phyloP scores from a whole-genome alignment of 1,140 invertebrate species.

The Heliconius hermathena region DNA sequence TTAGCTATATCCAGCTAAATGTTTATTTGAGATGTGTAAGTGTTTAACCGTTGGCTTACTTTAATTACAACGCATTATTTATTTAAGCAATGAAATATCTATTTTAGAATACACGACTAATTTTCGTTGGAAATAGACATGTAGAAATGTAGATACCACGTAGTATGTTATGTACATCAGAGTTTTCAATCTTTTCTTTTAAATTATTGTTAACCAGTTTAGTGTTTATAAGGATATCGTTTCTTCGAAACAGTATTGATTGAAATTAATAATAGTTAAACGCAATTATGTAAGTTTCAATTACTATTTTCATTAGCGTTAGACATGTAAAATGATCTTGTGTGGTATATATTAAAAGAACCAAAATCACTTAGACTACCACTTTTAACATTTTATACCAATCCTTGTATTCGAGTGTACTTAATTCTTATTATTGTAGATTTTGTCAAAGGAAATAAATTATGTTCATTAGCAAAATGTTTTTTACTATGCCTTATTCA shows the following conservation, averaged over 20 bases:
- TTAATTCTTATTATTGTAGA: conserved; percentile 81
- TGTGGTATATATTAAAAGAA: conserved; percentile 73
- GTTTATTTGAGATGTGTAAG: conserved; percentile 22
- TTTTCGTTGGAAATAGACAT: conserved; percentile 63
- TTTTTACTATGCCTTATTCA: conserved; percentile 37
- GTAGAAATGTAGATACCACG: conserved; percentile 79
- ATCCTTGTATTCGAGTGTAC: conserved; percentile 81
- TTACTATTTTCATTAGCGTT: conserved; percentile 52
- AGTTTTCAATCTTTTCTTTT: conserved; percentile 28
- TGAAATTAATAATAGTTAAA: conserved; percentile 30
- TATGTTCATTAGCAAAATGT: conserved; percentile 75
- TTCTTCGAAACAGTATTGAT: conserved; percentile 31
- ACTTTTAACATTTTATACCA: conserved; percentile 80
- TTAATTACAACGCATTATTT: conserved; percentile 62
- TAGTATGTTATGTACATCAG: conserved; percentile 60
- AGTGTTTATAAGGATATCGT: conserved; percentile 25
- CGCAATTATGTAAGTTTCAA: conserved; percentile 39
- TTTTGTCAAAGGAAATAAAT: conserved; percentile 82
- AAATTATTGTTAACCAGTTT: conserved; percentile 39
- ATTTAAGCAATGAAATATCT: conserved; percentile 47
- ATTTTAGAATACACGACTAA: conserved; percentile 42
- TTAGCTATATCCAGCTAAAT: conserved; percentile 27
- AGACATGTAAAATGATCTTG: conserved; percentile 57
- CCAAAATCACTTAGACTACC: conserved; percentile 72
- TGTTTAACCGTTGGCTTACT: conserved; percentile 48